Conservation (phyloP, 2,113 vertebrate genomes). For the Pterocles gutturalis region DNA sequence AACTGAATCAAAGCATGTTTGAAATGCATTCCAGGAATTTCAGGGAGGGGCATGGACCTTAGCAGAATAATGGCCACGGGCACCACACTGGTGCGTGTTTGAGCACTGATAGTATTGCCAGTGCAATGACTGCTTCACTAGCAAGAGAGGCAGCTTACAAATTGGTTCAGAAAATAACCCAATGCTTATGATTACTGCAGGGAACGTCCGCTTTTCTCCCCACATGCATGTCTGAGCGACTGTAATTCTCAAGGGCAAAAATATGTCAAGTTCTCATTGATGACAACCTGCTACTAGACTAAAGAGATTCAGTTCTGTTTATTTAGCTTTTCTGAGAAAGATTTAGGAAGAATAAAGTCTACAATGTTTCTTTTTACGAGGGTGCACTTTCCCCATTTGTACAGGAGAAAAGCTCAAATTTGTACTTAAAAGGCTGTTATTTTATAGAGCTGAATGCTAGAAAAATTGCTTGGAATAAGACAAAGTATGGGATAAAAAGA, state of each 20-base stretch:
- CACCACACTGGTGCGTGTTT: rapidly evolving
- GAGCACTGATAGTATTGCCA: neutral
- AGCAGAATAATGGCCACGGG: rapidly evolving
- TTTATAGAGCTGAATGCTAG: neutral
- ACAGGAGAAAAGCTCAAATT: neutral
- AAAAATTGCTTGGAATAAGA: constrained; percentile 2
- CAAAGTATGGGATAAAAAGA: constrained; percentile 29
- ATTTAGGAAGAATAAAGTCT: neutral
- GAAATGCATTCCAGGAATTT: rapidly evolving
- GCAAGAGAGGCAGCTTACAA: neutral
- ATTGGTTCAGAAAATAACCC: neutral
- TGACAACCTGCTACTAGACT: neutral
- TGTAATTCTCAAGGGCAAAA: constrained; percentile 23
- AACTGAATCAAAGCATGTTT: neutral
- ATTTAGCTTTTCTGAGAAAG: neutral
- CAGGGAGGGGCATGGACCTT: neutral
- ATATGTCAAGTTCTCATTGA: neutral
- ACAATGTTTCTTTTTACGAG: neutral
- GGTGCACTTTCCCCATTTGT: neutral
- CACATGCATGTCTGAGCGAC: rapidly evolving
- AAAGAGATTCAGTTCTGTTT: neutral
- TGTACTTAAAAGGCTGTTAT: constrained; percentile 9
- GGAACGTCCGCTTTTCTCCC: rapidly evolving
- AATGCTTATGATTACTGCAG: neutral
- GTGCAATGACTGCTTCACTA: neutral